These are phyloP conservation scores for Melanotus villosus DNA, from an alignment of 2,888 invertebrate species.

Conservation along the genomic window DNA sequence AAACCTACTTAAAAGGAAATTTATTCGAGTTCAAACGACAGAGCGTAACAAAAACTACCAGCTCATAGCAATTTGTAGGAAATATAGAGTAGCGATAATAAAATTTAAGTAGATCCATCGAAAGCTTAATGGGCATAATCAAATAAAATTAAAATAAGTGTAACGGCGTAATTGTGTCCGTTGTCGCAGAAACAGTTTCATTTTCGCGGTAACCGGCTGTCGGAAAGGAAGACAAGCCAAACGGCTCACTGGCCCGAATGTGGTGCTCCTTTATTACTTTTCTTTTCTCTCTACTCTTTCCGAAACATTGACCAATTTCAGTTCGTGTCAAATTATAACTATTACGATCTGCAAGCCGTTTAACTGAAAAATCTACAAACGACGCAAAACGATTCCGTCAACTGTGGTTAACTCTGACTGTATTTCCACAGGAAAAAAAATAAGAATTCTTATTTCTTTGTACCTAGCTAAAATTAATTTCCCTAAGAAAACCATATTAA, in stretches of 20 bases:
- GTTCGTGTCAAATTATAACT: slow-evolving; percentile 65
- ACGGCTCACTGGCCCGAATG: slow-evolving; percentile 58
- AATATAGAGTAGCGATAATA: not conserved
- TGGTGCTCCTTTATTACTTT: slow-evolving; percentile 65
- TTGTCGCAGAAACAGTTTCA: slow-evolving; percentile 58
- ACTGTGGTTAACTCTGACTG: not conserved
- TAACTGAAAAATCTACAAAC: slow-evolving; percentile 42
- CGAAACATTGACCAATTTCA: slow-evolving; percentile 66
- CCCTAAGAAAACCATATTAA: too few species aligned
- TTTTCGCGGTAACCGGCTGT: slow-evolving; percentile 61
- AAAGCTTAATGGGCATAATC: slow-evolving; percentile 11
- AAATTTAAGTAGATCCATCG: not conserved
- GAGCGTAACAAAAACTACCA: too few species aligned
- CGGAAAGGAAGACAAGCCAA: slow-evolving; percentile 47
- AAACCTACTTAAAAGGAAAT: too few species aligned
- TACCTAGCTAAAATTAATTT: too few species aligned
- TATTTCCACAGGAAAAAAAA: not conserved
- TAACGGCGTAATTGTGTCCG: slow-evolving; percentile 37
- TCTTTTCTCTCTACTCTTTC: slow-evolving; percentile 61
- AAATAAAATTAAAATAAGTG: slow-evolving; percentile 40
- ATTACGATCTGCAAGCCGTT: slow-evolving; percentile 62
- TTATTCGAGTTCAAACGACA: too few species aligned
- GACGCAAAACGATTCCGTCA: not conserved
- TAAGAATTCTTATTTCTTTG: not conserved
- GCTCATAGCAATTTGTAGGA: too few species aligned